Evolutionary conservation across 2,113 vertebrate genomes (phyloP), one percentile per base, ranked within the genome.

Genomic region (Ictalurus punctatus): DNA sequence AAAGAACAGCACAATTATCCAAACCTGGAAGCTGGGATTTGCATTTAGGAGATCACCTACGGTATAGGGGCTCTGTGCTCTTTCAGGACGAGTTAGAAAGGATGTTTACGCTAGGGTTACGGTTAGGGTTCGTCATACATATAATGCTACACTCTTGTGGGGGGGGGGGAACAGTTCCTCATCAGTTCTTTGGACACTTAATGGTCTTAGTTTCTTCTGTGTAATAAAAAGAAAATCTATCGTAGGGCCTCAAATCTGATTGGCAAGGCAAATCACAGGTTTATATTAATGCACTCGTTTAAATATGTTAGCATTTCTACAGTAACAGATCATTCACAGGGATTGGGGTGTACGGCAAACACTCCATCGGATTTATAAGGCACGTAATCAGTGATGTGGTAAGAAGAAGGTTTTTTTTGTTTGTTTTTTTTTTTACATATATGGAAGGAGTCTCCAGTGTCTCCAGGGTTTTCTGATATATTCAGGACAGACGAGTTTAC

Each of bases 41-140:
- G 69, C 69, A 85, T 83, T 63, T 63, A 83, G 81, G 81, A 73
- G 80, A 80, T 87, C 58, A 87, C 34, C 74, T 65, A 44, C 44
- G 44, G 44, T 48, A 48, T 61, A 80, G 74, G 25, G 30, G 61
- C n/a, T 80, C 63, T 34, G 61, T 37, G 48, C 12, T 10, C 78
- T 67, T 87, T 82, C 30, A 80, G 52, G 73, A 40, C 1, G 34
- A 86, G 13, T 17, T 86, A 48, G 34, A 79, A 78, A 34, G 61
- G 81, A 88, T 74, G 81, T 83, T 88, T 61, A 58, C 19, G 48
- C 37, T 61, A 48, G 44, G 44, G 44, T 48, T 44, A 5, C 4
- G 40, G 40, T 44, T 44, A 44, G 40, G 40, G 40, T 44, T 44
- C 23, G 16, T 52, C 52, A 37, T 86, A 56, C n/a, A 34, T 23